phyloP scores from a whole-genome alignment of 1,140 invertebrate species.

The Macrosteles quadrilineatus region DNA sequence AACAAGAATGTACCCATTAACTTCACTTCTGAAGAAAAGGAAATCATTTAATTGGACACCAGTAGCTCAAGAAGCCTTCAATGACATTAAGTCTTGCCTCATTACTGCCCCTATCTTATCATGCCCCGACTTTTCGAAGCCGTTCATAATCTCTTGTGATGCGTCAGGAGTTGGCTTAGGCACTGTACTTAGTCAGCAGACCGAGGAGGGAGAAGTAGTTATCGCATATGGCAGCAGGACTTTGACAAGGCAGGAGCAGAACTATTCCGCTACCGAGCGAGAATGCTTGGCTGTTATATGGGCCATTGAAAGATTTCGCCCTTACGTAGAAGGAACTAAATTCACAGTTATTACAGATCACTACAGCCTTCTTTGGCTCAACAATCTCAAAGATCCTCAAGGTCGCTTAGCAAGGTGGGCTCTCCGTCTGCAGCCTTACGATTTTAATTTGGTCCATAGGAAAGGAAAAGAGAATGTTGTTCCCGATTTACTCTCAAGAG shows the following conservation, averaged over 20 bases:
- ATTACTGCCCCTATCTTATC: slow-evolving; percentile 2
- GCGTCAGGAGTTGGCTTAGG: background rate
- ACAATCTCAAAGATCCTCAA: too few species aligned
- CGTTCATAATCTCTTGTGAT: background rate
- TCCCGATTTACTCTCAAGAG: too few species aligned
- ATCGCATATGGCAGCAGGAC: background rate
- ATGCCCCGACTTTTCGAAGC: background rate
- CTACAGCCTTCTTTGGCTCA: too few species aligned
- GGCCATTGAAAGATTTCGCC: too few species aligned
- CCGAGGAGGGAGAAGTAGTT: background rate
- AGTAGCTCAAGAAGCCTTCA: background rate
- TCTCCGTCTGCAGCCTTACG: background rate
- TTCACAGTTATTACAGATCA: too few species aligned
- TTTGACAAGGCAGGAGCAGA: background rate
- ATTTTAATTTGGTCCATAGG: background rate
- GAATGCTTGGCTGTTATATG: background rate
- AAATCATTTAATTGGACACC: background rate
- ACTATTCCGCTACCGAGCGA: background rate
- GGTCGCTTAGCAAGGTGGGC: too few species aligned
- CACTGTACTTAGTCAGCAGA: background rate
- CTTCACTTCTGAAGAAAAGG: background rate
- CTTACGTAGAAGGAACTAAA: too few species aligned
- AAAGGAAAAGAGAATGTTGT: background rate
- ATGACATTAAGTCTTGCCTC: background rate
- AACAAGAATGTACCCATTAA: background rate